Conservation (phyloP, 2,797 vertebrate genomes). For the Xenentodon cancila region DNA sequence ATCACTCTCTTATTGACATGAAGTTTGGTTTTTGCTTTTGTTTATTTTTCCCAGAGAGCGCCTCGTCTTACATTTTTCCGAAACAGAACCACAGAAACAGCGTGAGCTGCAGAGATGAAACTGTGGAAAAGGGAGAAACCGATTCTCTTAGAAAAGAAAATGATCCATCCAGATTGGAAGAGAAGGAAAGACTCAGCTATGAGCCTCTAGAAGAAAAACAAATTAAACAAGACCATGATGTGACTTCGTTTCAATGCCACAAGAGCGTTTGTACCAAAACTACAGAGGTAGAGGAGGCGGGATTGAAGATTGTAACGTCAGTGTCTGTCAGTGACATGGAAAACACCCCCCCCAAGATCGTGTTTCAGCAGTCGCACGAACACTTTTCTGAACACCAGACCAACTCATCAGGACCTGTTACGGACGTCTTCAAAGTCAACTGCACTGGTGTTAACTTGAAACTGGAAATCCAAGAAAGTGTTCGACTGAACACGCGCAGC, state of each 20-base stretch:
- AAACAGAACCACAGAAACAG: constrained; percentile 64
- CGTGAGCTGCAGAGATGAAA: constrained; percentile 70
- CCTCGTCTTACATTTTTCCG: constrained; percentile 57
- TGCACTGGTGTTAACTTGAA: constrained; percentile 70
- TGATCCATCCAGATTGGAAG: constrained; percentile 60
- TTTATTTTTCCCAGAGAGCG: constrained; percentile 63
- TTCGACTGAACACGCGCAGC: constrained; percentile 49
- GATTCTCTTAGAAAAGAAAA: constrained; percentile 71
- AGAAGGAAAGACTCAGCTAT: constrained; percentile 63
- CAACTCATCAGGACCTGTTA: constrained; percentile 53
- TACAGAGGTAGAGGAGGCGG: constrained; percentile 51
- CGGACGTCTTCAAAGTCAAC: constrained; percentile 77
- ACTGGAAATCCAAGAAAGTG: constrained; percentile 80
- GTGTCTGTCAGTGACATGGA: constrained; percentile 75
- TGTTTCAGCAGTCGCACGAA: constrained; percentile 63
- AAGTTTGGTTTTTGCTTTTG: background rate
- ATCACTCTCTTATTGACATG: background rate
- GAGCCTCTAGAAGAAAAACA: constrained; percentile 66
- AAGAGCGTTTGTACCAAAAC: constrained; percentile 57
- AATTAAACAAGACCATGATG: constrained; percentile 52
- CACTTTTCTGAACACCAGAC: constrained; percentile 37
- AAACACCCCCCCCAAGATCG: constrained; percentile 68
- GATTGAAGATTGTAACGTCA: constrained; percentile 76
- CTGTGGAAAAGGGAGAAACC: constrained; percentile 63
- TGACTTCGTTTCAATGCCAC: constrained; percentile 49